Evolutionary conservation across 2,797 vertebrate genomes (phyloP).

Genomic region (Podarcis siculus): DNA sequence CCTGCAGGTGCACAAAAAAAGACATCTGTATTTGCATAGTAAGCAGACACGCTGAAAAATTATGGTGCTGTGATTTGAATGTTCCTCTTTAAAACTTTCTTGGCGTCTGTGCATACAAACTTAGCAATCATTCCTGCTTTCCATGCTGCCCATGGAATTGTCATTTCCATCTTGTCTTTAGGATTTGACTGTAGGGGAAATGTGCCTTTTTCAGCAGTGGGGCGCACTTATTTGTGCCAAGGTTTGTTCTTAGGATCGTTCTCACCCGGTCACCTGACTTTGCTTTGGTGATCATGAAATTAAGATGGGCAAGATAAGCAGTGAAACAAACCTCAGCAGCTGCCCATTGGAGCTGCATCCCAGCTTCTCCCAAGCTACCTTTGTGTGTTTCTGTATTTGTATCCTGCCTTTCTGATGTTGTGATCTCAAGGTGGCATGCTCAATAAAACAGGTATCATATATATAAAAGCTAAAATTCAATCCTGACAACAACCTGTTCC

Average conservation of each 20-base stretch:
- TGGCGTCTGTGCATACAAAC: slow-evolving; percentile 1
- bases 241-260: slow-evolving; percentile 21
- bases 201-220: slow-evolving; percentile 2
- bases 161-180: neutral
- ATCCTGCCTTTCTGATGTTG: neutral
- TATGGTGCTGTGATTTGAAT: neutral
- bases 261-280: neutral
- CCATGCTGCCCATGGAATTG: neutral
- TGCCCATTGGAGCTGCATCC: neutral
- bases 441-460: neutral
- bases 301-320: neutral
- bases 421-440: neutral
- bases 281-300: neutral
- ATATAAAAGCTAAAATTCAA: neutral
- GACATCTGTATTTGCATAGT: neutral
- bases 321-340: neutral
- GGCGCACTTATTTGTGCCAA: slow-evolving; percentile 25
- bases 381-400: neutral
- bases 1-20: neutral
- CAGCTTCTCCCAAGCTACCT: neutral
- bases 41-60: neutral
- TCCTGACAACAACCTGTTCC: neutral
- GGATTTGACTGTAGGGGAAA: slow-evolving; percentile 6
- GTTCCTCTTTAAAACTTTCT: slow-evolving; percentile 17
- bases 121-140: slow-evolving; percentile 21